These are phyloP conservation scores for Harpagoxenus sublaevis DNA, from an alignment of 2,888 invertebrate species.

Conservation along the genomic window DNA sequence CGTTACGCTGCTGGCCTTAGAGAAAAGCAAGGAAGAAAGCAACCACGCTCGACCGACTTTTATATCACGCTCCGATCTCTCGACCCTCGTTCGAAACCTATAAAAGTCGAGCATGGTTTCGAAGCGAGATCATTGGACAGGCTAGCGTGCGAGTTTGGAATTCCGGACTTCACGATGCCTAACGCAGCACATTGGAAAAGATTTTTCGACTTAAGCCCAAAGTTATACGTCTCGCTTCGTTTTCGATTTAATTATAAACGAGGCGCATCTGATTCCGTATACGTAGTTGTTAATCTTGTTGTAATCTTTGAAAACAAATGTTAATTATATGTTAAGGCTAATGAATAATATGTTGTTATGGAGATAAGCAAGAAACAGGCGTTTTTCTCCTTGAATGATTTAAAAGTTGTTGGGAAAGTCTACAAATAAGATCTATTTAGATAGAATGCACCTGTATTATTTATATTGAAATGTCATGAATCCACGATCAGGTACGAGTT, in stretches of 20 bases:
- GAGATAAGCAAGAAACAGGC: background rate
- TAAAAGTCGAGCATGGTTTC: conserved; percentile 63
- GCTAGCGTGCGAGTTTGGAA: conserved; percentile 53
- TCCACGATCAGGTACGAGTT: background rate
- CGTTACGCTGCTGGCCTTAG: conserved; percentile 61
- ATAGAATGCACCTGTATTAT: background rate
- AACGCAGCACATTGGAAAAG: conserved; percentile 54
- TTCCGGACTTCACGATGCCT: conserved; percentile 62
- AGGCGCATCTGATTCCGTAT: background rate
- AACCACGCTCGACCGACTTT: conserved; percentile 79
- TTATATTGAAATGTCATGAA: background rate
- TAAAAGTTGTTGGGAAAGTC: background rate
- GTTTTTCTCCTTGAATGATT: background rate
- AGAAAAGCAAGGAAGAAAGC: conserved; percentile 44
- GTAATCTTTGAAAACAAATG: background rate
- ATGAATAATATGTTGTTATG: background rate
- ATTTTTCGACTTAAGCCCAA: conserved; percentile 7
- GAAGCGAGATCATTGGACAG: conserved; percentile 31
- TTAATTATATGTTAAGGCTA: background rate
- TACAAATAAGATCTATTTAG: background rate
- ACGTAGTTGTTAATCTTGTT: background rate
- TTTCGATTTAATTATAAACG: conserved; percentile 1
- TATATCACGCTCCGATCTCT: conserved; percentile 74
- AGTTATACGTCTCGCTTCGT: background rate
- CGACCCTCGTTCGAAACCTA: conserved; percentile 71